Conservation (phyloP, 2,797 vertebrate species). For the Hydrolagus colliei region DNA sequence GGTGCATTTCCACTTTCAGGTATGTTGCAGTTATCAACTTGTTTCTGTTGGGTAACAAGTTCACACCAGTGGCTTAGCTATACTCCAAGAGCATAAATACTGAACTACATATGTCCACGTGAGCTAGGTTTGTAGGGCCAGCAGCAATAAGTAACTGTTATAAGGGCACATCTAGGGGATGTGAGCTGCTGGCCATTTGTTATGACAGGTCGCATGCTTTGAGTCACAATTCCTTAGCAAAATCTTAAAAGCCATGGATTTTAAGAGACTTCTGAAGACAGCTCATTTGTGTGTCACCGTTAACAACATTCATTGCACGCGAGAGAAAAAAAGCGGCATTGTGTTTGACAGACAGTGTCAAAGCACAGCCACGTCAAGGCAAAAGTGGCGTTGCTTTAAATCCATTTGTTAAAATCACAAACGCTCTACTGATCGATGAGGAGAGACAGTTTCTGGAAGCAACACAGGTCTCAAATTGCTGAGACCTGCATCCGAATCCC, state of each 20-base stretch:
- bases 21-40: constrained; percentile 5
- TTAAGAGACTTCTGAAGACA: background rate
- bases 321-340: background rate
- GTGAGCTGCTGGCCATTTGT: background rate
- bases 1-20: background rate
- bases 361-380: too few species aligned
- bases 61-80: background rate
- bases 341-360: background rate
- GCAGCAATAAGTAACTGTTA: background rate
- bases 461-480: constrained; percentile 1
- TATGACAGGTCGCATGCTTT: background rate
- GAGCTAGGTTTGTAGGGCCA: background rate
- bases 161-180: too few species aligned
- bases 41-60: background rate
- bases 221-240: background rate
- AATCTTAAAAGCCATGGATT: background rate
- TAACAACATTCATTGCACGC: background rate
- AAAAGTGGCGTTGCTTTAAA: background rate
- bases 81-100: background rate
- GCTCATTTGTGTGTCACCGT: background rate
- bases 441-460: constrained; percentile 1
- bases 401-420: constrained; percentile 13
- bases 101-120: background rate
- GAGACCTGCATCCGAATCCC: constrained; percentile 9
- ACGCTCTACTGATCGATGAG: background rate